Evolutionary conservation across 1,140 invertebrate genomes (phyloP), one percentile per base, ranked within the genome.

Genomic region (silkworm (Bombyx mori)): DNA sequence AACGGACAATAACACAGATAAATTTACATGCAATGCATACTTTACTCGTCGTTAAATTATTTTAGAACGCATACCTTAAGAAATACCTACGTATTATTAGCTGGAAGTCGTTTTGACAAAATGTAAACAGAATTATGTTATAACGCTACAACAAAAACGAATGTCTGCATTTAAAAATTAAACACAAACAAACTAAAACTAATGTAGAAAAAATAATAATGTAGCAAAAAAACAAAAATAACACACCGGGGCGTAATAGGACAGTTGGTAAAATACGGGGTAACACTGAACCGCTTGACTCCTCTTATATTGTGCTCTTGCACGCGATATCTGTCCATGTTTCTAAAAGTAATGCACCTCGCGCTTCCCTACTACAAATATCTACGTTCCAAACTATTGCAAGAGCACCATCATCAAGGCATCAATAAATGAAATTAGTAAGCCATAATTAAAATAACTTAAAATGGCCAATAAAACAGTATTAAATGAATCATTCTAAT

Each of bases 241-340:
- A 87, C 82, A 85, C 85, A 84, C 81, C 78, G 82, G 84, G 84
- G 85, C 85, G 81, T 84, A 87, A 84, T 87, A 85, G 84, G 82
- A 87, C 84, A 87, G 84, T 87, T 87, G 82, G 85, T 87, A 87
- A 87, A 87, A 87, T 87, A 87, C 84, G 77, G 82, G 83, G 82
- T 83, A 78, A 71, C 73, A 73, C 73, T 66, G 73, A 75, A 61
- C 78, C 68, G 73, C 69, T 73, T 70, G 75, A 73, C 71, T 72
- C 70, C 76, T 66, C 61, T 70, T 68, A 77, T 82, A 83, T 75
- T 77, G 79, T 76, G 72, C 70, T 73, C 75, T 73, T 67, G 82
- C 84, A 85, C 84, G 82, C 84, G 78, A 85, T 80, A 72, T 67
- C 67, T 62, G 60, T 61, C 61, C 71, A 63, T 79, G 73, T 80